phyloP scores from a whole-genome alignment of 2,888 invertebrate species.

The Hypomecis punctinalis region DNA sequence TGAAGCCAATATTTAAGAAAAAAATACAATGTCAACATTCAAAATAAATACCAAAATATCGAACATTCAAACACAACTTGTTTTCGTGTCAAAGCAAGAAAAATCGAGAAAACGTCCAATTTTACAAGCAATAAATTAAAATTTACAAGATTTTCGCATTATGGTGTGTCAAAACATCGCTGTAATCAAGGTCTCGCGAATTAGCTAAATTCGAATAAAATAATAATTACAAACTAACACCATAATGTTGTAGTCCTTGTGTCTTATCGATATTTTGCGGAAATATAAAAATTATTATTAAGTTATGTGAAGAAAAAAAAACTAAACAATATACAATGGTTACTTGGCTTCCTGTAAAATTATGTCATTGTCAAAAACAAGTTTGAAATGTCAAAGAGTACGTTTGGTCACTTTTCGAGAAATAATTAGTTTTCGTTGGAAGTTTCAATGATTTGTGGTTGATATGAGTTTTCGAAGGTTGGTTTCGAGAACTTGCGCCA shows the following conservation, averaged over 20 bases:
- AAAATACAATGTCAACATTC: not conserved
- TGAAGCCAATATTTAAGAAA: too few species aligned
- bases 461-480: constrained; percentile 11
- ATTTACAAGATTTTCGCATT: constrained; percentile 20
- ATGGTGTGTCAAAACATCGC: constrained; percentile 23
- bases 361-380: constrained; percentile 44
- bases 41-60: not conserved
- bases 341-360: constrained; percentile 42
- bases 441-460: constrained; percentile 18
- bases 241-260: constrained; percentile 39
- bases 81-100: not conserved
- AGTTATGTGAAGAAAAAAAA: constrained; percentile 36
- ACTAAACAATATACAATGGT: constrained; percentile 36
- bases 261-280: constrained; percentile 37
- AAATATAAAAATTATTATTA: constrained; percentile 34
- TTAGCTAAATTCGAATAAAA: constrained; percentile 37
- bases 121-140: constrained; percentile 29
- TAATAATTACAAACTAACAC: constrained; percentile 37
- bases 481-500: not conserved
- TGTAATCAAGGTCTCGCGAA: constrained; percentile 28
- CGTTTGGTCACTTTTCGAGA: constrained; percentile 24
- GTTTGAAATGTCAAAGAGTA: constrained; percentile 43
- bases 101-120: constrained; percentile 18
- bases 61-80: not conserved
- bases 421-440: constrained; percentile 15